Evolutionary conservation across 2,888 invertebrate species (phyloP), one percentile per base, ranked within the genome.

Genomic region (Imbricaverruca yamaguchii): DNA sequence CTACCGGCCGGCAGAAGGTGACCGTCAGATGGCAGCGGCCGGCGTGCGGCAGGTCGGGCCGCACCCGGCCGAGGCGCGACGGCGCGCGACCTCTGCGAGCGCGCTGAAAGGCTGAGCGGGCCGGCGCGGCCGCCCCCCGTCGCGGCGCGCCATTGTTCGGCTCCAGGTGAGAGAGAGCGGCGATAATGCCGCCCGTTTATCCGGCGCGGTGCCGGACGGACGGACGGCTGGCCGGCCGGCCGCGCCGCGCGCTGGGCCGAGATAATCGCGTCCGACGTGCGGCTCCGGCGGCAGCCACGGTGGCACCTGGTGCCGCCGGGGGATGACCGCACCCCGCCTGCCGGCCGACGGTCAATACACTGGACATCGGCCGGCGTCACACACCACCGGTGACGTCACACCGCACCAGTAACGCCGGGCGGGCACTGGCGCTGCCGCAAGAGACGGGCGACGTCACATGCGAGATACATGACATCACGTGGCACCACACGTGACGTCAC

Each of bases 121-220:
- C 53, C 74, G 74, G 74, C 74, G 74, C 65, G 74, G 53, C 21
- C 74, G 74, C 53, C 74, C 74, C 74, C 74, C 74, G 74, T 10
- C 74, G 74, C 74, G 74, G 21, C 13, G 55, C 74, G 74, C 74
- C 55, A 74, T 74, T 74, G 74, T 74, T 10, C 74, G 53, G 1
- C 39, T 53, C 74, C 74, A 74, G 74, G 74, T 74, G 74, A 74
- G 74, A 53, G 74, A 21, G 53, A 18, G 74, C 21, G 21, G 18
- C 53, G 10, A 74, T 53, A 74, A 74, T 74, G 39, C 74, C 69
- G 67, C 69, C 53, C 69, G 67, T 25, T 67, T 25, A 67, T 67
- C 67, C 67, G 67, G 25, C 67, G 15, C 59, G 59, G 59, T 15
- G 59, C 59, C 59, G 59, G 15, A 2, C 59, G 59, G 59, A 11